phyloP scores from a whole-genome alignment of 2,113 vertebrate species.

The Thymallus thymallus region DNA sequence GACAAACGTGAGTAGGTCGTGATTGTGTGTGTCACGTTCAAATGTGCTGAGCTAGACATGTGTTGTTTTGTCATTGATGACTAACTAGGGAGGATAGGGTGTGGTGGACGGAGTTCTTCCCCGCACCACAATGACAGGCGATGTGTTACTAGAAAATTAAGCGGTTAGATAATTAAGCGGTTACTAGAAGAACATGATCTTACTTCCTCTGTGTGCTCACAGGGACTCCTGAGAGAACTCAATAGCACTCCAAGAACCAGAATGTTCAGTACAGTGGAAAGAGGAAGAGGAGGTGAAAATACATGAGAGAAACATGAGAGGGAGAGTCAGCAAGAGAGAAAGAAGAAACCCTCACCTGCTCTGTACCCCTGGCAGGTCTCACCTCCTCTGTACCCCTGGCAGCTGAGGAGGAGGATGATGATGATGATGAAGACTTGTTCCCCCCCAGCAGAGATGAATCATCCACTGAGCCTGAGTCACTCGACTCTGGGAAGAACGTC shows the following conservation, averaged over 20 bases:
- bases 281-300: not conserved
- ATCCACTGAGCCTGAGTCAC: conserved; percentile 48
- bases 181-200: not conserved
- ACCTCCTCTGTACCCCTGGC: conserved; percentile 69
- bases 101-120: too few relatives aligned
- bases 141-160: too few relatives aligned
- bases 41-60: too few relatives aligned
- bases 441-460: conserved; percentile 70
- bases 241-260: not conserved
- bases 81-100: not conserved
- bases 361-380: conserved; percentile 57
- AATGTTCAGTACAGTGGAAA: not conserved
- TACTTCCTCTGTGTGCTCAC: not conserved
- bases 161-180: too few relatives aligned
- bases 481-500: conserved; percentile 41
- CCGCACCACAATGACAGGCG: too few relatives aligned
- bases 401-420: conserved; percentile 40
- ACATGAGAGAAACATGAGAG: not conserved
- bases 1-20: not conserved
- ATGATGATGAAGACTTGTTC: conserved; percentile 42
- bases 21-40: too few relatives aligned
- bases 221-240: not conserved
- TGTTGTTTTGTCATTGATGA: not conserved
- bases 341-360: conserved; percentile 63
- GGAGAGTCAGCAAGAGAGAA: not conserved